A percentile compares a stretch with the other conserved stretches of the same genome.
phyloP scores from a whole-genome alignment of 2,113 vertebrate genomes.

The Eclectus roratus region DNA sequence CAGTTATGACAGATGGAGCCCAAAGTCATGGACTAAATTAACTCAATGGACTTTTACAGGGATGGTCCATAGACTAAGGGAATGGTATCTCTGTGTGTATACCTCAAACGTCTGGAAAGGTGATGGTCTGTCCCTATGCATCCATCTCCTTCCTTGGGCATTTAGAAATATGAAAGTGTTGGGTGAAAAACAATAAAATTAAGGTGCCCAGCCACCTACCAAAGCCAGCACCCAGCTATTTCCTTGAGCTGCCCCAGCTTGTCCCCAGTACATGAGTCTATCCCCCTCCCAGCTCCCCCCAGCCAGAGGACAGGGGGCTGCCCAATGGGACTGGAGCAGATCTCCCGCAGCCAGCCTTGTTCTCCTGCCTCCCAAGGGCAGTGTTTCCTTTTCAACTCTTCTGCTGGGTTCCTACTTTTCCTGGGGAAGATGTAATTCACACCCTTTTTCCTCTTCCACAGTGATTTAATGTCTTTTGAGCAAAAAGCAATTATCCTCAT shows the following conservation, averaged over 20 bases:
- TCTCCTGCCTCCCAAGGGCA: neutral
- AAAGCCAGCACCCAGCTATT: neutral
- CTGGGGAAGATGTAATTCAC: conserved; percentile 29
- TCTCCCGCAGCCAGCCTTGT: accelerated
- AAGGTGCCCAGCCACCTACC: neutral
- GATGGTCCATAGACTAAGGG: neutral
- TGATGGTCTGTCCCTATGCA: neutral
- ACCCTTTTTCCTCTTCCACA: neutral
- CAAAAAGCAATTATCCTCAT: conserved; percentile 64
- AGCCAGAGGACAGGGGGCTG: neutral
- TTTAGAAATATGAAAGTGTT: neutral
- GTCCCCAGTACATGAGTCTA: neutral
- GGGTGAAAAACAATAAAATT: neutral
- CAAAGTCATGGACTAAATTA: neutral
- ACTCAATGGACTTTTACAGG: neutral
- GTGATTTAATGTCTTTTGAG: conserved; percentile 56
- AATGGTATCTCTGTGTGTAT: neutral
- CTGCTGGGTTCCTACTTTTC: conserved; percentile 1
- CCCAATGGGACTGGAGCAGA: neutral
- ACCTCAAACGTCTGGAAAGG: neutral
- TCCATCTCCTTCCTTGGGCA: neutral
- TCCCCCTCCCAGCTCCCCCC: neutral
- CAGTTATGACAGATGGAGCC: neutral
- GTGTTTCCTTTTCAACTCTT: neutral
- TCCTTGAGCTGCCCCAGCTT: neutral